Percentiles rank a stretch among this genome's conserved stretches.
phyloP scores from a whole-genome alignment of 2,888 invertebrate species.

The Patella caerulea region DNA sequence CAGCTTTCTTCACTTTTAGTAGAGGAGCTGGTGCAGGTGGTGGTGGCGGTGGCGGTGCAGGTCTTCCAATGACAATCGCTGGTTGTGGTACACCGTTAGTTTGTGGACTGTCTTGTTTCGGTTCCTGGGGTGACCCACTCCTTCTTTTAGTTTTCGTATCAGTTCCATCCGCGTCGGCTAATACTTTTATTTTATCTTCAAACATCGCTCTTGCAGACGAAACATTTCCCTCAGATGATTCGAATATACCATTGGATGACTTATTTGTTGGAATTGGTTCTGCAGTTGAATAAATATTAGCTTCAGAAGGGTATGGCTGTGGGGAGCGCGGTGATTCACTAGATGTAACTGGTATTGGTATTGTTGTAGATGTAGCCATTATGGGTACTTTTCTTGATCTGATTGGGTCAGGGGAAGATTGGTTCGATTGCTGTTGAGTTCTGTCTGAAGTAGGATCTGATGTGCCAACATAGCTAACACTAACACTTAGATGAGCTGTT shows the following conservation, averaged over 20 bases:
- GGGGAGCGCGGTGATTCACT: background rate
- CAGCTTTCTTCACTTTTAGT: constrained; percentile 13
- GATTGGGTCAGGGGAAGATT: background rate
- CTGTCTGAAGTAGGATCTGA: background rate
- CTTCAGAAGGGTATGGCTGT: background rate
- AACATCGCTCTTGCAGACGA: background rate
- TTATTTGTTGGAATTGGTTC: background rate
- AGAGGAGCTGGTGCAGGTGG: constrained; percentile 22
- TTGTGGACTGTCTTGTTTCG: constrained; percentile 6
- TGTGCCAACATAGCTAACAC: constrained; percentile 28
- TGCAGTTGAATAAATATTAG: background rate
- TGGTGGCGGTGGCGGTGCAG: constrained; percentile 8
- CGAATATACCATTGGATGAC: background rate
- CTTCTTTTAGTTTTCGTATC: background rate
- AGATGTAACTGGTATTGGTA: background rate
- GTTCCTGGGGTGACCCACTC: constrained; percentile 25
- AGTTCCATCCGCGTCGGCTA: background rate
- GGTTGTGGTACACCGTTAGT: constrained; percentile 20
- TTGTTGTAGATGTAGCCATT: background rate
- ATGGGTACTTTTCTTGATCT: background rate
- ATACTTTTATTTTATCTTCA: background rate
- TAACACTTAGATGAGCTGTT: constrained; percentile 27
- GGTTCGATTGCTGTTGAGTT: background rate
- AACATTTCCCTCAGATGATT: background rate
- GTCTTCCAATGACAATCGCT: background rate